phyloP scores from a whole-genome alignment of 2,113 vertebrate genomes.

The Hiodon alosoides region DNA sequence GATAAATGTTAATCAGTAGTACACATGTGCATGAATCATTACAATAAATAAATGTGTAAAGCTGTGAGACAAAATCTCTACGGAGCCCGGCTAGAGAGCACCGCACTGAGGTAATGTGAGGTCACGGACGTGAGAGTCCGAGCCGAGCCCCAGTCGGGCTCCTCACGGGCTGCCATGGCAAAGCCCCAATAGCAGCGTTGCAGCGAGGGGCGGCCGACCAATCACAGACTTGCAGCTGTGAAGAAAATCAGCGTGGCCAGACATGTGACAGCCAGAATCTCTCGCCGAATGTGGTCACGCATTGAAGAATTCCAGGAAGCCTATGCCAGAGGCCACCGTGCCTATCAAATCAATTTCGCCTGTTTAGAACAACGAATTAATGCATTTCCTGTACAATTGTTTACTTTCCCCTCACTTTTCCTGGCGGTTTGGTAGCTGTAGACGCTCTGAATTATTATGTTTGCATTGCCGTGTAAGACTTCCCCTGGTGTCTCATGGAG shows the following conservation, averaged over 20 bases:
- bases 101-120: neutral
- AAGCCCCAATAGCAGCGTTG: neutral
- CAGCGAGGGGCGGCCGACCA: constrained; percentile 3
- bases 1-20: too few species aligned
- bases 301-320: neutral
- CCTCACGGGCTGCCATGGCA: neutral
- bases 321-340: neutral
- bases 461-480: neutral
- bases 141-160: neutral
- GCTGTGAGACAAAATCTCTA: too few species aligned
- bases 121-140: neutral
- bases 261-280: constrained; percentile 29
- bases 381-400: neutral
- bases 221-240: constrained; percentile 10
- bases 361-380: neutral
- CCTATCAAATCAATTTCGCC: neutral
- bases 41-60: too few species aligned
- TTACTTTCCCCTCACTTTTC: neutral
- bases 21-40: too few species aligned
- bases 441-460: neutral
- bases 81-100: neutral
- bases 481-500: too few species aligned
- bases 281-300: constrained; percentile 3
- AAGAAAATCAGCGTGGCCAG: constrained; percentile 11
- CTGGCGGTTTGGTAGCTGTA: neutral